Base-by-base conservation (phyloP, 2,888 invertebrate species). In the Siphonodentalium dalli region DNA sequence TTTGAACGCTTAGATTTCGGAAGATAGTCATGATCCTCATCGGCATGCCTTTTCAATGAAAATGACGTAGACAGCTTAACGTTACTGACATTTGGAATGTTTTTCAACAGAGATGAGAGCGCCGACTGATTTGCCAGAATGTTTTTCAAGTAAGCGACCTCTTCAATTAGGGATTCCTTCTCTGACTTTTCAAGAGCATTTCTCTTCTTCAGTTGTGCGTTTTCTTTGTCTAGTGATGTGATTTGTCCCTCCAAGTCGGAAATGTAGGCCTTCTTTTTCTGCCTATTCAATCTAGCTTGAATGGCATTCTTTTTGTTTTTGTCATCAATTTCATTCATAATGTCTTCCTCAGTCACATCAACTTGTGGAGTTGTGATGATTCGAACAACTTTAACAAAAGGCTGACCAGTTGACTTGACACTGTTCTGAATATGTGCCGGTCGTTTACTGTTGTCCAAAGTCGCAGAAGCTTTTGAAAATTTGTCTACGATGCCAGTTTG, bases 71-170 rank as follows among this genome's bases (percentile, higher is more conserved):
- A 63, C 33, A 77, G 54, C 26, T 65, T 65, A 0, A 74, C 71
- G 46, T 66, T 68, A 40, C 66, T 56, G 3, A 68, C 66, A 52
- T 66, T 64, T n/a, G 65, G 63, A 58, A 78, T 76, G 61, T 72
- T 77, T 34, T 72, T 65, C 21, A 78, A 51, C 29, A 78, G 54
- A 11, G 57, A 58, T 6, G 78, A 68, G 20, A 78, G 56, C 18
- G 68, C 61, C 63, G 76, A 78, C 37, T 77, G 65, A 59, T 78
- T 78, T 6, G 71, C 74, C 7, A 78, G 57, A n/a, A 78, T 74
- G 58, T 65, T 68, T 55, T 69, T 73, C 39, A 78, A 57, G 47
- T 78, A 78, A 11, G 58, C 65, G 28, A 77, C 68, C 58, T 78
- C 75, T 33, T 71, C 71, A 26, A 63, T 52, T n/a, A 75, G 58